phyloP scores from a whole-genome alignment of 2,888 invertebrate genomes.

The Vanessa cardui region DNA sequence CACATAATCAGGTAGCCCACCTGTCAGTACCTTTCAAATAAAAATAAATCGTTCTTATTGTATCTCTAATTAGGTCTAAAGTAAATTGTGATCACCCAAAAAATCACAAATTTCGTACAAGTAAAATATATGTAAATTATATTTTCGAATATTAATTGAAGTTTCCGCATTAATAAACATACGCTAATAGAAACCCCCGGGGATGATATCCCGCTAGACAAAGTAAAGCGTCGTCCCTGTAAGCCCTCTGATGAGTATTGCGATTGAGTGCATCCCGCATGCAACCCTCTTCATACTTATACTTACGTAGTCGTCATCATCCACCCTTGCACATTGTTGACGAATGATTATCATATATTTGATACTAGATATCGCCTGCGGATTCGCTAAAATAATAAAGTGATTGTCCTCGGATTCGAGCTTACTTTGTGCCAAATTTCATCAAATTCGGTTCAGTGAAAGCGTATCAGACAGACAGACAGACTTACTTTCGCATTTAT shows the following conservation, averaged over 20 bases:
- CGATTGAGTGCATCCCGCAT: constrained; percentile 32
- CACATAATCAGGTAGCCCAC: no score
- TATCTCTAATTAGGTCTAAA: no score
- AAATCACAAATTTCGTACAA: neutral
- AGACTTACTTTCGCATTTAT: no score
- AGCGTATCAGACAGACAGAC: no score
- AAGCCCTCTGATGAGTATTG: constrained; percentile 41
- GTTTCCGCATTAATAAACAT: constrained; percentile 19
- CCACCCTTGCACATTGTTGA: constrained; percentile 9
- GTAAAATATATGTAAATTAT: neutral
- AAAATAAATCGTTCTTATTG: no score
- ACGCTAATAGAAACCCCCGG: constrained; percentile 39
- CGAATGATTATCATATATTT: constrained; percentile 1
- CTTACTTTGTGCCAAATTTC: no score
- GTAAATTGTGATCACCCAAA: neutral
- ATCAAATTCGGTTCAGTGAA: no score
- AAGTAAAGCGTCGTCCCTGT: constrained; percentile 42
- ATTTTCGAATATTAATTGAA: neutral
- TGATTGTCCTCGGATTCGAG: no score
- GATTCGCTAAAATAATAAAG: no score
- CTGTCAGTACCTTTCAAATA: no score
- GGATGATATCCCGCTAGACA: constrained; percentile 39
- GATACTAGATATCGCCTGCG: no score
- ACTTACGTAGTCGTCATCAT: neutral
- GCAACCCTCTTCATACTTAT: neutral